Evolutionary conservation across 2,113 vertebrate genomes (phyloP).

Genomic region (Cinclus cinclus): DNA sequence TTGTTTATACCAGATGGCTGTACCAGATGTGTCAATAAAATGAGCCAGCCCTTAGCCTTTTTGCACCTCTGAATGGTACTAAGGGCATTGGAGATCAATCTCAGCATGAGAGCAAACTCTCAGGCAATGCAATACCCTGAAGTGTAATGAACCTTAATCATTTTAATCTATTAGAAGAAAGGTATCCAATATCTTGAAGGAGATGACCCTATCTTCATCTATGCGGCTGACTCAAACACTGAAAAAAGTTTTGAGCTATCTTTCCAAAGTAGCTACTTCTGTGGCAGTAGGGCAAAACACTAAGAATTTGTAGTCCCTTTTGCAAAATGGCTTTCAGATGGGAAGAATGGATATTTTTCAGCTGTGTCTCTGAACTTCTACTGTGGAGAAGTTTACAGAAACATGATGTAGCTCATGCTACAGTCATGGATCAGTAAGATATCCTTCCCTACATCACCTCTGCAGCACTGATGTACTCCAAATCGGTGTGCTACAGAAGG

Average conservation of each 20-base stretch:
- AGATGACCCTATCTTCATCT: not conserved
- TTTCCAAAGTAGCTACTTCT: not conserved
- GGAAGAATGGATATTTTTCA: not conserved
- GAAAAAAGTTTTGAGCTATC: not conserved
- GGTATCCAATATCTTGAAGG: not conserved
- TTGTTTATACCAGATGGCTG: not conserved
- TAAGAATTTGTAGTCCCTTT: not conserved
- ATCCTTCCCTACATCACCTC: not conserved
- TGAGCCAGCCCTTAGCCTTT: not conserved
- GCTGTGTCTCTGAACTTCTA: not conserved
- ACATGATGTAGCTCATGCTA: not conserved
- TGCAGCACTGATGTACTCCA: not conserved
- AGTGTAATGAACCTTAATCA: not conserved
- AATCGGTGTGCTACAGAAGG: not conserved
- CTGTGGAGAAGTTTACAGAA: not conserved
- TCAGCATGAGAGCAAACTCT: not conserved
- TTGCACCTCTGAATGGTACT: not conserved
- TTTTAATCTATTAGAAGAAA: not conserved
- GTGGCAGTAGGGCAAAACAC: not conserved
- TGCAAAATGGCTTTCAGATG: not conserved
- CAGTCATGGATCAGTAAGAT: not conserved
- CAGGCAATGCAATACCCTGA: not conserved
- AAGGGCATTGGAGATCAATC: not conserved
- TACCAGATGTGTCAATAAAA: not conserved
- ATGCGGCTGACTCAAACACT: not conserved